Evolutionary conservation across 2,888 invertebrate genomes (phyloP), one percentile per base, ranked within the genome.

Genomic region (Aricia artaxerxes): DNA sequence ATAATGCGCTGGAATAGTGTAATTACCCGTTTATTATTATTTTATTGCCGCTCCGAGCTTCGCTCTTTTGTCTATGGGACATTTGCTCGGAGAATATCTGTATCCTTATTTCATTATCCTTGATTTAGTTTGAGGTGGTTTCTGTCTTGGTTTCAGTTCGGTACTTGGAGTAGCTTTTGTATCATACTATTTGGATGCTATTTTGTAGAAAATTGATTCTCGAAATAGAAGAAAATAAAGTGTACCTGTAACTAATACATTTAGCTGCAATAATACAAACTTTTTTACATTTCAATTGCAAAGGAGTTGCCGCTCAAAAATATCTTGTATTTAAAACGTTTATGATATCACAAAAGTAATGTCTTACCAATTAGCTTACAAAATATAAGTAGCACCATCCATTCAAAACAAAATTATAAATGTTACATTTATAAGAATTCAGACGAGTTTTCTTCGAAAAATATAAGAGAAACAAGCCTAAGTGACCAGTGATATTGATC

Each of bases 1-100:
- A 89, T 94, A 94, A 94, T 93, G 93, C 90, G 92, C 90, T 88
- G 88, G 88, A 90, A 92, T 93, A 92, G 89, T 92, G 93, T 94
- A 93, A 94, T 94, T 94, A 92, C 92, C 89, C 91, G 86, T 93
- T 92, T 93, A 93, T 93, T 94, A 93, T 93, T 91, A 91, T 91
- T 93, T 93, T 91, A 94, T 93, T 89, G 91, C 86, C 86, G 83
- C 83, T 82, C 82, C 82, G 81, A 82, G 83, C 81, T 81, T 81
- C 77, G 81, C 77, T 81, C 83, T 82, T 84, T 87, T 87, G 86
- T 87, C 83, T 84, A 80, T 79, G 77, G 40, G 61, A 73, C 76
- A 80, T 79, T 79, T 80, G 80, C 78, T 78, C 79, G 79, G 73
- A 53, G 73, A 61, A 9, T 35, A 40, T 53, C 61, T 35, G 69